Percentiles rank a stretch among this genome's conserved stretches.
Evolutionary conservation across 2,888 invertebrate genomes (phyloP).

Genomic region (Odontocerum albicorne): DNA sequence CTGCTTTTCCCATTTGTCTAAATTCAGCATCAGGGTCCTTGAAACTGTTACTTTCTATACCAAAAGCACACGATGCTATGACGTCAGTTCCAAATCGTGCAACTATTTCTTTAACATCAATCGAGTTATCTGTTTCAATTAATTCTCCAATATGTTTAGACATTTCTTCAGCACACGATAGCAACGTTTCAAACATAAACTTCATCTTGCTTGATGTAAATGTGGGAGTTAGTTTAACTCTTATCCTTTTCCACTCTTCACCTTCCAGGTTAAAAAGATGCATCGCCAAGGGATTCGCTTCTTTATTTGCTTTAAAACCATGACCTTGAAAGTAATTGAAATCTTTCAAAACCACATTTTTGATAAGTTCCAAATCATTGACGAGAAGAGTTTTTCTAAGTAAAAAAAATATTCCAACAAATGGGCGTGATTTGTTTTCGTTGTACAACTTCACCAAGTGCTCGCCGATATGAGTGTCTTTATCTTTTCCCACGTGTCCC

Average conservation of each 20-base stretch:
- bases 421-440: slow-evolving; percentile 5
- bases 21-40: slow-evolving; percentile 3
- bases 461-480: too few species aligned
- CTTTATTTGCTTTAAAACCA: slow-evolving; percentile 3
- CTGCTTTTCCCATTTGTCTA: background rate
- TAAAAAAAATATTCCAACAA: slow-evolving; percentile 1
- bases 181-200: slow-evolving; percentile 14
- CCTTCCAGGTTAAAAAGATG: slow-evolving; percentile 19
- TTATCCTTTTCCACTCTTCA: slow-evolving; percentile 12
- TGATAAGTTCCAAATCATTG: slow-evolving; percentile 9
- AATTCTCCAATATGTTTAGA: background rate
- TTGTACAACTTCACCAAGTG: background rate
- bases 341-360: slow-evolving; percentile 8
- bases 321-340: slow-evolving; percentile 13
- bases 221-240: slow-evolving; percentile 14
- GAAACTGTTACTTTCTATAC: slow-evolving; percentile 22
- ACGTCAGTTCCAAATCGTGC: slow-evolving; percentile 26
- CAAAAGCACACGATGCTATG: slow-evolving; percentile 30
- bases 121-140: background rate
- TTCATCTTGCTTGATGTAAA: slow-evolving; percentile 20
- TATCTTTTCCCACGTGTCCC: background rate
- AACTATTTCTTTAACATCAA: slow-evolving; percentile 11
- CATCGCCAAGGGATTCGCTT: background rate
- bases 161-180: slow-evolving; percentile 9
- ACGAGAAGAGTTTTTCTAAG: slow-evolving; percentile 5